A percentile compares a stretch with the other conserved stretches of the same genome.
Evolutionary conservation across 2,797 vertebrate species (phyloP).

Genomic region (Silurus lanzhouensis): DNA sequence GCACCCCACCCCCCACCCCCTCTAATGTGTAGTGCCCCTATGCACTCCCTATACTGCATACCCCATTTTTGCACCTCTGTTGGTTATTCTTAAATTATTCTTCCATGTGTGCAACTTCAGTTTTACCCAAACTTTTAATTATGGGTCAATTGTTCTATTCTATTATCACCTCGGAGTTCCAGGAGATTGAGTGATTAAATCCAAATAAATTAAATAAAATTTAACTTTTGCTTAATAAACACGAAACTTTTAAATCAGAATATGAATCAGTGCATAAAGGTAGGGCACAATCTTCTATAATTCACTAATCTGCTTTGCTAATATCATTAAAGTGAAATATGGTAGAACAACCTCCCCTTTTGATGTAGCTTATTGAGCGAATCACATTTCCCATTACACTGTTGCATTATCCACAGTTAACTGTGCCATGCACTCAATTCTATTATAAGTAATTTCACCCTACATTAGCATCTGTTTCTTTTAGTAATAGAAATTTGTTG

Average conservation of each 20-base stretch:
- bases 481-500: conserved; percentile 47
- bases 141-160: too few species aligned
- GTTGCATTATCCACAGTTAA: conserved; percentile 26
- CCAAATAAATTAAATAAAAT: too few species aligned
- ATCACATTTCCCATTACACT: conserved; percentile 29
- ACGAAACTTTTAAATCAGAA: not conserved
- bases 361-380: conserved; percentile 12
- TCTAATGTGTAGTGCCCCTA: too few species aligned
- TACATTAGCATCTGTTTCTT: conserved; percentile 45
- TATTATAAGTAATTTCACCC: conserved; percentile 40
- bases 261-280: not conserved
- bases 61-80: too few species aligned
- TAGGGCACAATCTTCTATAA: not conserved
- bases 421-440: conserved; percentile 20
- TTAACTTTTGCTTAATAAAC: not conserved
- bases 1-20: too few species aligned
- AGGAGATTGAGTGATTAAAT: not conserved
- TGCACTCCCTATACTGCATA: too few species aligned
- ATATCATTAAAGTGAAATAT: conserved; percentile 1
- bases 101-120: too few species aligned
- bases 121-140: not conserved
- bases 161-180: not conserved
- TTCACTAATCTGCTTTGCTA: not conserved
- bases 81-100: too few species aligned
- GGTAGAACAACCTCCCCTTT: not conserved